Conservation (phyloP, 92 coral and sea anemone genomes). For the Paramuricea clavata region DNA sequence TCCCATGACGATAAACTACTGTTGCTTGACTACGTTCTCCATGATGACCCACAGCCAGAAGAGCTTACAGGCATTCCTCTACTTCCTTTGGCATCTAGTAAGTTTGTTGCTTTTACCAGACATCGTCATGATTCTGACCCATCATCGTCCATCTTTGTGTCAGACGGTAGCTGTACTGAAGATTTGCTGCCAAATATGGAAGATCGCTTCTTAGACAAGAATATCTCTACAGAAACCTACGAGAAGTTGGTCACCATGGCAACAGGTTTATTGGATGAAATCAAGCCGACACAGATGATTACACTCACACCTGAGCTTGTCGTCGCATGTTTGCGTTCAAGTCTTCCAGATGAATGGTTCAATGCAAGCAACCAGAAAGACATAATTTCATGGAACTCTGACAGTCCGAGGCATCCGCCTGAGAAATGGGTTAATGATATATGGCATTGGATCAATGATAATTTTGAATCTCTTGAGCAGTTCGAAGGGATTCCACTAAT, state of each 20-base stretch:
- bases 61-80: slow-evolving; percentile 80
- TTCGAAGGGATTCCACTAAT: slow-evolving; percentile 56
- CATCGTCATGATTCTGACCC: slow-evolving; percentile 66
- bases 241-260: slow-evolving; percentile 71
- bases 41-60: slow-evolving; percentile 74
- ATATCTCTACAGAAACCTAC: slow-evolving; percentile 58
- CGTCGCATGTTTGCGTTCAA: not conserved
- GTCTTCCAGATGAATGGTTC: slow-evolving; percentile 59
- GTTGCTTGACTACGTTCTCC: slow-evolving; percentile 80
- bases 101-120: slow-evolving; percentile 72
- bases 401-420: slow-evolving; percentile 39
- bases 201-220: slow-evolving; percentile 79
- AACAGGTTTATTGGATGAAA: not conserved
- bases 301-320: slow-evolving; percentile 31
- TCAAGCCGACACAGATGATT: slow-evolving; percentile 44
- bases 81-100: slow-evolving; percentile 84
- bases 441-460: slow-evolving; percentile 62
- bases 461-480: slow-evolving; percentile 17
- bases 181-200: slow-evolving; percentile 76
- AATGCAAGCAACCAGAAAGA: not conserved
- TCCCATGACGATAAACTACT: slow-evolving; percentile 63
- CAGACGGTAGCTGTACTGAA: slow-evolving; percentile 74
- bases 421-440: slow-evolving; percentile 52
- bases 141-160: slow-evolving; percentile 68
- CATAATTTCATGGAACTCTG: slow-evolving; percentile 40